Evolutionary conservation across 1,140 invertebrate genomes (phyloP), one percentile per base, ranked within the genome.

Genomic region (Asobara japonica): DNA sequence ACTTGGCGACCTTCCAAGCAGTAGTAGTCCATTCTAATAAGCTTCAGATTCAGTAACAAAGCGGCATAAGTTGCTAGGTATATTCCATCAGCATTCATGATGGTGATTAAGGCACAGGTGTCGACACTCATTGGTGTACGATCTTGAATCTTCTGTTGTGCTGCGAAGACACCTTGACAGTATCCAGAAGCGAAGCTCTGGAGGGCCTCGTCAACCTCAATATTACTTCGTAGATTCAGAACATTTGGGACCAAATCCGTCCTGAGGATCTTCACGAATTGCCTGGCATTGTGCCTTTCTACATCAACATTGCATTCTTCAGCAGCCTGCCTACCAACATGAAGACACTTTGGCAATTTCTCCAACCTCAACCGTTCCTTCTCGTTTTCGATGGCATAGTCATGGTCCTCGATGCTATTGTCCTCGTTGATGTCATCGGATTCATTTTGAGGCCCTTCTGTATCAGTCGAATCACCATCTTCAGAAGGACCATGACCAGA

Each of bases 61-160:
- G 94, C 93, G 1, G 94, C 92, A 80, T 96, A 96, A 0, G 94
- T 95, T 0, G 96, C 94, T 65, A 97, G 88, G 84, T 98, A 98
- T 61, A 98, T 94, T 61, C 96, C 96, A 89, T 98, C 96, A 20
- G 96, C 96, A 86, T 98, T 98, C 88, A 97, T 94, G 51, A 97
- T 96, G 22, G 94, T 95, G 2, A 92, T 86, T 33, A 87, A 76
- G 4, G 84, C 80, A 64, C 82, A 86, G 1, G 81, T 76, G 27
- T 87, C 83, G 0, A 71, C 67, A 33, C 62, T 80, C 3, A 51
- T 30, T 8, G 85, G 78, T 6, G 72, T 79, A 74, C 84, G 75
- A 48, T 82, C 82, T 29, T 86, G 83, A 6, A 85, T 69, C 66
- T 82, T 84, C 66, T 88, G 87, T 72, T 88, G 86, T 16, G 81